Evolutionary conservation across 2,113 vertebrate genomes (phyloP), one percentile per base, ranked within the genome.

Genomic region (Macrotis lagotis): DNA sequence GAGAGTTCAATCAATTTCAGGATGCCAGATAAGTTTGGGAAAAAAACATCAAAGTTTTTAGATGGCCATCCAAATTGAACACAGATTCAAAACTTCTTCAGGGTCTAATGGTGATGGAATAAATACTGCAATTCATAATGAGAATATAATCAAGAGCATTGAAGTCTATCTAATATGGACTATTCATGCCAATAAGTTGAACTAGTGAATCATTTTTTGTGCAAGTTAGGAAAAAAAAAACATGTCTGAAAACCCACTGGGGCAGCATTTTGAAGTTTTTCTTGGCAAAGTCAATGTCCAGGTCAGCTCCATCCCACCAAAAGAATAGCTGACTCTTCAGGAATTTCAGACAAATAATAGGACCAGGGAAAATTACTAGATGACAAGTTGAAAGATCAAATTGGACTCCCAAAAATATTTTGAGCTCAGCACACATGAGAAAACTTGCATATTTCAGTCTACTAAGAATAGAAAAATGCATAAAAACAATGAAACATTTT

Each of bases 311-410:
- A 95, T 51, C n/a, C 31, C 4, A 51, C 24, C n/a, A 92, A n/a
- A 7, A 96, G 49, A 89, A 95, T 52, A 91, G 91, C n/a, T 88
- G 37, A 93, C 66, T 93, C 14, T 47, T 49, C 8, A 92, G 48
- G 51, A 93, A 90, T 96, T 89, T 92, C 50, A 91, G 95, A 96
- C 94, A 89, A 88, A 14, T 90, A 25, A 37, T 50, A 83, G 47
- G 37, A 94, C 95, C 88, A 28, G 83, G 89, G 50, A 91, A 93
- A 96, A 94, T 94, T 90, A 49, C 47, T 94, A 92, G 44, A 37
- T 90, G 31, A 74, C 44, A 90, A 51, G 8, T 89, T 89, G 91
- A 91, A 90, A 26, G 51, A 91, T 3, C 90, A 10, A 25, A 94
- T 88, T 3, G 47, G 24, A 66, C 52, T 90, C 19, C 8, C 26